Evolutionary conservation across 2,797 vertebrate species (phyloP), one percentile per base, ranked within the genome.

Genomic region (Aphelocoma californica): DNA sequence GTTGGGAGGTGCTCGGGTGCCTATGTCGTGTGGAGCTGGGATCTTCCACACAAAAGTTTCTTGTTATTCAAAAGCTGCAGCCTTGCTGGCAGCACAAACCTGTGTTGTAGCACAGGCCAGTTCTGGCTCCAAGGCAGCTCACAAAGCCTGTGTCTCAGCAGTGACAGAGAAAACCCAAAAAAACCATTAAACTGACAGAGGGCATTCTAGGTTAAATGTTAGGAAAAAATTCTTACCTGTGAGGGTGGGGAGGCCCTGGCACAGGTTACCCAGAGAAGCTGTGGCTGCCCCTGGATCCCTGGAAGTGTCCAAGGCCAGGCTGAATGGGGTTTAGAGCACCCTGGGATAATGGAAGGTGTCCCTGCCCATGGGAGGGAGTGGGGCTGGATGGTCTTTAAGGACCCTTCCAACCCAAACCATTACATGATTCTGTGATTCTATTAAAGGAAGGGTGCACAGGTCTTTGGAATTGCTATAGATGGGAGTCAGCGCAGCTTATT

Each of bases 271-370:
- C 58, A 65, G 66, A 53, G 45, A 8, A 58, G 58, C 58, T 79
- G 18, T 53, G 21, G 38, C 51, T 84, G 51, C 6, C 4, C 38
- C 45, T 32, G 61, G 42, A 42, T 60, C 40, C 29, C 53, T 72
- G 34, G 31, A 1, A 83, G 15, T 32, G 21, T 14, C 21, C 51
- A 28, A 40, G 40, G 34, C 13, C n/a, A 42, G 25, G 10, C 0
- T 78, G 48, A 48, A 42, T 0, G 1, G 23, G 15, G 18, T 23
- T 69, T 56, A 45, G 38, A 65, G 29, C 51, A 47, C 0, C 18
- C 29, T 77, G 38, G n/a, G 18, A 6, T 2, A 14, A n/a, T 24
- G 45, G 31, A 53, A 78, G 18, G 10, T 56, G 56, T 57, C 44
- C 20, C 44, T 83, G 19, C 19, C 5, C 8, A 28, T 7, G 13